Conservation (phyloP, 2,113 vertebrate genomes). For the Capreolus pygargus region DNA sequence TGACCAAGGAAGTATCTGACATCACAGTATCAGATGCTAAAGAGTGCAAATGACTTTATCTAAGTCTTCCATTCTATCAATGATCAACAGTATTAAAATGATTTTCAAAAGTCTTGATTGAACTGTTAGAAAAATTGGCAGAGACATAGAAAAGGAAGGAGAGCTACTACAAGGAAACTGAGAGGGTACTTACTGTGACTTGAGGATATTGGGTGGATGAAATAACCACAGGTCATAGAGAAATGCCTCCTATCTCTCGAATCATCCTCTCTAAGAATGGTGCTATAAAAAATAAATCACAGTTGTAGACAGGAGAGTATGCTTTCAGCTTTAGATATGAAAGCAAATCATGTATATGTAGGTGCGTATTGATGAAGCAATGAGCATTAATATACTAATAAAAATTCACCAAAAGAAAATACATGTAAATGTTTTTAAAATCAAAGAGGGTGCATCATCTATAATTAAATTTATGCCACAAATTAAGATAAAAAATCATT, state of each 20-base stretch:
- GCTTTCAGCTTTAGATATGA: not conserved
- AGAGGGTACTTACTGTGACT: not conserved
- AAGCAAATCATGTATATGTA: not conserved
- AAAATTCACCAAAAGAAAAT: not conserved
- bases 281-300: not conserved
- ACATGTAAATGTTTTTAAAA: not conserved
- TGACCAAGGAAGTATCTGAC: not conserved
- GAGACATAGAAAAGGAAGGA: not conserved
- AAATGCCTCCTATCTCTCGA: not conserved
- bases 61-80: not conserved
- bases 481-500: not conserved
- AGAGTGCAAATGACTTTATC: not conserved
- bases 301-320: not conserved
- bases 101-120: conserved; percentile 4
- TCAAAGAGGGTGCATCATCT: not conserved
- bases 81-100: not conserved
- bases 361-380: not conserved
- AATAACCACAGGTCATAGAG: not conserved
- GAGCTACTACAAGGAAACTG: not conserved
- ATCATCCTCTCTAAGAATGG: not conserved
- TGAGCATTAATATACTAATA: not conserved
- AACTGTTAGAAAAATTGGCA: not conserved
- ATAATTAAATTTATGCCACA: not conserved
- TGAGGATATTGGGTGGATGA: not conserved
- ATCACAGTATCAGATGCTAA: not conserved